Evolutionary conservation across 2,888 invertebrate species (phyloP), one percentile per base, ranked within the genome.

Genomic region (Plutella xylostella): DNA sequence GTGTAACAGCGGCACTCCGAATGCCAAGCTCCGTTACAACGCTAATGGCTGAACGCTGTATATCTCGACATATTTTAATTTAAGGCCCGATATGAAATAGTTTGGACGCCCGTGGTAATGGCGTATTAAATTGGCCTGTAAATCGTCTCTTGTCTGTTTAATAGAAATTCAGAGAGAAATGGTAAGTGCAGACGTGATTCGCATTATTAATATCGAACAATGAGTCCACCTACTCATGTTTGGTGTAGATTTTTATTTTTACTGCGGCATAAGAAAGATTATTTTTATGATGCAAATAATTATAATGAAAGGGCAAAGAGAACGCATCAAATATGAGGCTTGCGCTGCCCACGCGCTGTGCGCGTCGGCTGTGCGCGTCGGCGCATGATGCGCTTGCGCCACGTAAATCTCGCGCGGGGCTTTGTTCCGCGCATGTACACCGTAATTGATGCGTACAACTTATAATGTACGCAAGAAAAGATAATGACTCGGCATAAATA

Each of bases 41-140:
- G 22, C 39, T 39, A 39, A 39, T 39, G 39, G 39, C 4, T n/a
- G 11, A 39, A 39, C 39, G 25, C 39, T 39, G 39, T 39, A 39
- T 25, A 34, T 17, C 25, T 17, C 5, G 7, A 12, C 22, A 17
- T 22, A 28, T 39, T 39, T 39, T 25, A 39, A 39, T 39, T 39
- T 39, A 39, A 14, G 14, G 15, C 25, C 17, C 17, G 39, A 14
- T 39, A 39, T 39, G 39, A 39, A 39, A 25, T 39, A 14, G 37
- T 37, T 37, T 18, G 4, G n/a, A 5, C 37, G 20, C 20, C 37
- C n/a, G 9, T n/a, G 18, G 37, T 20, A 37, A 20, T 37, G 37
- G 17, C 19, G 20, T 18, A 37, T 37, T 37, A 37, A 18, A 37
- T 19, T 37, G 5, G 19, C 19, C n/a, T n/a, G 9, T n/a, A n/a